Conservation (phyloP, 2,113 vertebrate species). For the Menura novaehollandiae region DNA sequence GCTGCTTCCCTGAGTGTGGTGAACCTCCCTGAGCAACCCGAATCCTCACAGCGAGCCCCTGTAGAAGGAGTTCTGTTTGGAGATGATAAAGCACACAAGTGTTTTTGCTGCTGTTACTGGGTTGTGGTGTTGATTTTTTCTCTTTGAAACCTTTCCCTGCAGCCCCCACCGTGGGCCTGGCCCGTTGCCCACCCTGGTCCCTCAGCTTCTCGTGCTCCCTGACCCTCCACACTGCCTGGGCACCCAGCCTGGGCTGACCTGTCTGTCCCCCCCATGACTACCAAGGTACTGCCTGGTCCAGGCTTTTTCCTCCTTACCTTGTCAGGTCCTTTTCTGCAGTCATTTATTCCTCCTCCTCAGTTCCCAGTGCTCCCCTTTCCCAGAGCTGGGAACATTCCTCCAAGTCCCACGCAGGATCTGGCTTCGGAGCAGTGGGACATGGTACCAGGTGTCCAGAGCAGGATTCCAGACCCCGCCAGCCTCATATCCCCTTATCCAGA, state of each 20-base stretch:
- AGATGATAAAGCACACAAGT: slow-evolving; percentile 60
- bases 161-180: not conserved
- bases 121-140: not conserved
- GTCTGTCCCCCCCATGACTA: not conserved
- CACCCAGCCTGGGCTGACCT: not conserved
- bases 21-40: slow-evolving; percentile 66
- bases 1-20: not conserved
- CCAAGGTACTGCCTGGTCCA: not conserved
- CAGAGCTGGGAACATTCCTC: not conserved
- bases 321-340: not conserved
- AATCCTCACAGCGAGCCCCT: slow-evolving; percentile 35
- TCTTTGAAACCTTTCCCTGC: not conserved
- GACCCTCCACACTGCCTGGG: not conserved
- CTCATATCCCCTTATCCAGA: not conserved
- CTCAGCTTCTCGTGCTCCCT: not conserved
- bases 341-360: slow-evolving; percentile 3
- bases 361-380: not conserved
- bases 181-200: not conserved
- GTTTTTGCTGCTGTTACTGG: not conserved
- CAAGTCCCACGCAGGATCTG: not conserved
- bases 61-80: slow-evolving; percentile 67
- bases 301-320: not conserved
- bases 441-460: not conserved
- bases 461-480: not conserved
- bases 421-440: not conserved